A percentile compares a stretch with the other conserved stretches of the same genome.
Evolutionary conservation across 1,140 invertebrate genomes (phyloP).

Genomic region (Psix sp.): DNA sequence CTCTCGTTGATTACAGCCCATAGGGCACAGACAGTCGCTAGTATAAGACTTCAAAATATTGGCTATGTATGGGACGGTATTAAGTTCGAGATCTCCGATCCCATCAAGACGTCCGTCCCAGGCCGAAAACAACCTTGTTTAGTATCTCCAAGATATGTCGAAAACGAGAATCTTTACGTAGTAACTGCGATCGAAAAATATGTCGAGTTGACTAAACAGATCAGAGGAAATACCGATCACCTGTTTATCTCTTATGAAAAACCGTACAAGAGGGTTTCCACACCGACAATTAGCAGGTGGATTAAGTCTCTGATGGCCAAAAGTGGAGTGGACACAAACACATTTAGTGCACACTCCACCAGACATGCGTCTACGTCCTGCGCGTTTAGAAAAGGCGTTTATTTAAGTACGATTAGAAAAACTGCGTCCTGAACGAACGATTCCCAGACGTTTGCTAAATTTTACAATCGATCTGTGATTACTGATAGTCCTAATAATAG

Average conservation of each 20-base stretch:
- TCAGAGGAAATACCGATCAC: conserved; percentile 5
- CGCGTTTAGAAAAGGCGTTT: neutral
- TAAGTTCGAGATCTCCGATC: conserved; percentile 13
- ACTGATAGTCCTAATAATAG: too few species aligned
- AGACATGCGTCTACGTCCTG: conserved; percentile 26
- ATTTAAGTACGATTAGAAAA: conserved; percentile 14
- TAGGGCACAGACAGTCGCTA: conserved; percentile 54
- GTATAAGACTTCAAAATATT: conserved; percentile 17
- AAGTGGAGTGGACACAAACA: conserved; percentile 17
- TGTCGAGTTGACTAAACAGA: neutral
- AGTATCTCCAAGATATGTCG: neutral
- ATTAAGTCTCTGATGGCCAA: conserved; percentile 5
- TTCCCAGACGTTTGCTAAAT: too few species aligned
- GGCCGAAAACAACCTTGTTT: conserved; percentile 2
- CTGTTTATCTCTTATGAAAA: conserved; percentile 19
- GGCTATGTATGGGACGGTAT: neutral
- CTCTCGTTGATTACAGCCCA: conserved; percentile 22
- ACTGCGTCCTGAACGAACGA: too few species aligned
- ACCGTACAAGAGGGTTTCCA: conserved; percentile 8
- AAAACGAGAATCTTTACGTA: conserved; percentile 7
- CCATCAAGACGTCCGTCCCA: conserved; percentile 16
- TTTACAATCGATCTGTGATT: too few species aligned
- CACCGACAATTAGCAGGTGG: conserved; percentile 24
- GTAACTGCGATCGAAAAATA: conserved; percentile 11
- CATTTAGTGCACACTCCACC: conserved; percentile 19